Conservation (phyloP, 2,888 invertebrate genomes). For the Prenolepis imparis region DNA sequence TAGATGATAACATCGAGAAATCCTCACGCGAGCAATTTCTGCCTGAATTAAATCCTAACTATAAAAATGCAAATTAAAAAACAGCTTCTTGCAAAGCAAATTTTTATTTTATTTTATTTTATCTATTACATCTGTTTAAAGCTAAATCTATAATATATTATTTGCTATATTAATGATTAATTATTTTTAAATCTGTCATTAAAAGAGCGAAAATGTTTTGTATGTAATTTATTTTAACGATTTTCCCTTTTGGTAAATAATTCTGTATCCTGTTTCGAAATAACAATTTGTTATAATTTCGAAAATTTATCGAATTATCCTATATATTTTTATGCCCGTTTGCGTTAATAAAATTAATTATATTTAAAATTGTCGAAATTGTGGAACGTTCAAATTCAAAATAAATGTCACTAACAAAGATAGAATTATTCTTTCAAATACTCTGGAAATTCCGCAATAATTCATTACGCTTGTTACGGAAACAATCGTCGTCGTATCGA, state of each 20-base stretch:
- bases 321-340: background rate
- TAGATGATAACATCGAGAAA: constrained; percentile 25
- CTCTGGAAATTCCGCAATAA: constrained; percentile 1
- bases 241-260: background rate
- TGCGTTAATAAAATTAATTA: constrained; percentile 9
- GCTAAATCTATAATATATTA: background rate
- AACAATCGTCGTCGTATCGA: constrained; percentile 42
- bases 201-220: background rate
- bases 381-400: background rate
- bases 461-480: constrained; percentile 30
- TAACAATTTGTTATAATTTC: constrained; percentile 3
- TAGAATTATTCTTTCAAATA: background rate
- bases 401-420: constrained; percentile 15
- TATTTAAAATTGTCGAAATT: background rate
- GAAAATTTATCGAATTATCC: background rate
- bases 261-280: background rate
- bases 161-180: background rate
- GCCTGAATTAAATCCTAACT: background rate
- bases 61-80: constrained; percentile 12
- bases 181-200: background rate
- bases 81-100: background rate
- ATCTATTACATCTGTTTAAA: background rate
- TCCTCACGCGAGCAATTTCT: constrained; percentile 21
- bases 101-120: background rate
- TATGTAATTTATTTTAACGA: background rate